Conservation (phyloP, 2,888 invertebrate species). For the Teinopalpus imperialis region DNA sequence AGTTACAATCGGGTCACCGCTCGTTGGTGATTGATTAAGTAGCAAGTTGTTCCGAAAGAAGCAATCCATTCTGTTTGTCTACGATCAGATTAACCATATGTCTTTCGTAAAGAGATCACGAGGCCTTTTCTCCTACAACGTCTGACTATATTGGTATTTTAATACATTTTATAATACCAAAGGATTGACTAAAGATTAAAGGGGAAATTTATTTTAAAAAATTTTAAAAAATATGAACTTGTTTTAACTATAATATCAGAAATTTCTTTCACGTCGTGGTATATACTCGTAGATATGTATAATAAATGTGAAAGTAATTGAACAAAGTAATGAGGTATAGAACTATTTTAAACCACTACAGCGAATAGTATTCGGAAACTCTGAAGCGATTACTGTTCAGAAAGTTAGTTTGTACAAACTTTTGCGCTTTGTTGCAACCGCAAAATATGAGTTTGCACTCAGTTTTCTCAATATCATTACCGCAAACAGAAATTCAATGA, state of each 20-base stretch:
- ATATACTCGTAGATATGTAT: no score
- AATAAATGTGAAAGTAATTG: background rate
- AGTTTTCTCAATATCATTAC: constrained; percentile 6
- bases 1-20: constrained; percentile 64
- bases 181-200: no score
- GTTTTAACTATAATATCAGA: no score
- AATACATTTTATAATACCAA: no score
- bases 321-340: constrained; percentile 3
- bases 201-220: no score
- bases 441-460: constrained; percentile 21
- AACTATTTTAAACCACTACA: constrained; percentile 14
- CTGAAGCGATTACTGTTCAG: constrained; percentile 14
- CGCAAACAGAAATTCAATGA: constrained; percentile 17
- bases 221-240: no score
- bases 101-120: constrained; percentile 1
- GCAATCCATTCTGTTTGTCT: constrained; percentile 85
- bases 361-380: constrained; percentile 6
- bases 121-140: background rate
- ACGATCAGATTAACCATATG: constrained; percentile 17
- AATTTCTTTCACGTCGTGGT: no score
- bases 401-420: constrained; percentile 21
- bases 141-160: background rate
- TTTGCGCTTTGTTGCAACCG: constrained; percentile 22
- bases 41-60: constrained; percentile 83
- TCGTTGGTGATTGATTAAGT: constrained; percentile 83